Percentiles rank a stretch among this genome's conserved stretches.
phyloP scores from a whole-genome alignment of 2,797 vertebrate species.

The Pangasius djambal region DNA sequence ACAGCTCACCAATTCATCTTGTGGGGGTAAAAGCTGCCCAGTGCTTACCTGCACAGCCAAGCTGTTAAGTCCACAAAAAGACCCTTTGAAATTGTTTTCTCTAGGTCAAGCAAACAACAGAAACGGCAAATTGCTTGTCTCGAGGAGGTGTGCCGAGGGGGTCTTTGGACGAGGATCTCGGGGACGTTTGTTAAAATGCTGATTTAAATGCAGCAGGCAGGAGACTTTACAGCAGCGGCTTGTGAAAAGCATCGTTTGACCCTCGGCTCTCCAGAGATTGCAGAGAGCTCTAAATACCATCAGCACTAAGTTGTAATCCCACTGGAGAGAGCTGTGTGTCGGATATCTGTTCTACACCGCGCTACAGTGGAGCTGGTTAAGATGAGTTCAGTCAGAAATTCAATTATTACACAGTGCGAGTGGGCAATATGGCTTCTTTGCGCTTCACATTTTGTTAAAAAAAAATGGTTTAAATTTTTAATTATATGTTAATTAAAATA shows the following conservation, averaged over 20 bases:
- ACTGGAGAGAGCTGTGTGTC: not conserved
- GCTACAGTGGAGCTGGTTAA: constrained; percentile 1
- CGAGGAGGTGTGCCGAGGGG: constrained; percentile 62
- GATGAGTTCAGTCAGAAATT: not conserved
- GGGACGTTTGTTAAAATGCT: constrained; percentile 76
- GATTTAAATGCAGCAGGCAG: constrained; percentile 69
- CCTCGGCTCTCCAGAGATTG: constrained; percentile 43
- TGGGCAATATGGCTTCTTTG: not conserved
- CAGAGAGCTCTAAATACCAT: constrained; percentile 46
- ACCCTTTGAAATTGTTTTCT: constrained; percentile 86
- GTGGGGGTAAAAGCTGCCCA: constrained; percentile 63
- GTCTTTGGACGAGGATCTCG: constrained; percentile 65
- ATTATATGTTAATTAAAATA: not conserved
- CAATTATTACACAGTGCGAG: not conserved
- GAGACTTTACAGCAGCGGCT: constrained; percentile 45
- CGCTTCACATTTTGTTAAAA: not conserved
- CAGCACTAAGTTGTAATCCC: constrained; percentile 40
- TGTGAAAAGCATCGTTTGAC: constrained; percentile 54
- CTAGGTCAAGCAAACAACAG: constrained; percentile 84
- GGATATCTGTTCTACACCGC: not conserved
- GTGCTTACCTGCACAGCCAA: constrained; percentile 77
- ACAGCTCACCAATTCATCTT: constrained; percentile 94
- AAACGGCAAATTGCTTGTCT: constrained; percentile 84
- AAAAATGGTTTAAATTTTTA: no score
- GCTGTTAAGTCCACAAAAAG: constrained; percentile 78